phyloP scores from a whole-genome alignment of 2,797 vertebrate genomes.

The Pangasius larnaudii region DNA sequence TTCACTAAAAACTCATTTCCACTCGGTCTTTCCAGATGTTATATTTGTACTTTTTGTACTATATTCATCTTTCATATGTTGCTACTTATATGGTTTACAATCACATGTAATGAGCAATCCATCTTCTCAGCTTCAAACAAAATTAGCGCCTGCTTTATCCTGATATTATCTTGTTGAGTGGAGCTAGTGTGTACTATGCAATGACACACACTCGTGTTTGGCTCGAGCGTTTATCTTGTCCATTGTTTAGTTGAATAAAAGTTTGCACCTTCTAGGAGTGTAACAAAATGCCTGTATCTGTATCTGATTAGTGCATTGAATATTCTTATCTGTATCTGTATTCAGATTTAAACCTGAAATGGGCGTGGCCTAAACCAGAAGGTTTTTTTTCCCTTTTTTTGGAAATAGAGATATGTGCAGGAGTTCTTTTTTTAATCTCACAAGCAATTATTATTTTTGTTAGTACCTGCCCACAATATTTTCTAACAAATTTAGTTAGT shows the following conservation, averaged over 20 bases:
- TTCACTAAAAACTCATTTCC: not conserved
- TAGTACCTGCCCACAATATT: not conserved
- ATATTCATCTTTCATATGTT: not conserved
- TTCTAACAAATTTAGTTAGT: not conserved
- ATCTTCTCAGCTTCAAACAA: not conserved
- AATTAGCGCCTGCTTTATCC: not conserved
- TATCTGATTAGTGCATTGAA: not conserved
- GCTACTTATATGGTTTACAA: slow-evolving; percentile 11
- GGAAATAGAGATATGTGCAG: no score
- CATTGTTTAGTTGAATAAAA: not conserved
- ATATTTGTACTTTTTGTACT: not conserved
- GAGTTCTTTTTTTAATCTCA: no score
- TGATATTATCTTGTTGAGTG: slow-evolving; percentile 3
- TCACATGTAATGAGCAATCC: not conserved
- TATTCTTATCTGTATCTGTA: not conserved
- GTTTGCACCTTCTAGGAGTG: no score
- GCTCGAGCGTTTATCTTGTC: not conserved
- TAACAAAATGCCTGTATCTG: not conserved
- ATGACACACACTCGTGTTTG: not conserved
- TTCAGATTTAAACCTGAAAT: not conserved
- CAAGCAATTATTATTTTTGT: not conserved
- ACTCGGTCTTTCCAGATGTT: not conserved
- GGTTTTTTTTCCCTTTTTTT: no score
- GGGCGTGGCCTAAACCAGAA: not conserved
- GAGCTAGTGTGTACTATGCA: not conserved